Evolutionary conservation across 2,888 invertebrate genomes (phyloP).

Genomic region (Callosobruchus maculatus): DNA sequence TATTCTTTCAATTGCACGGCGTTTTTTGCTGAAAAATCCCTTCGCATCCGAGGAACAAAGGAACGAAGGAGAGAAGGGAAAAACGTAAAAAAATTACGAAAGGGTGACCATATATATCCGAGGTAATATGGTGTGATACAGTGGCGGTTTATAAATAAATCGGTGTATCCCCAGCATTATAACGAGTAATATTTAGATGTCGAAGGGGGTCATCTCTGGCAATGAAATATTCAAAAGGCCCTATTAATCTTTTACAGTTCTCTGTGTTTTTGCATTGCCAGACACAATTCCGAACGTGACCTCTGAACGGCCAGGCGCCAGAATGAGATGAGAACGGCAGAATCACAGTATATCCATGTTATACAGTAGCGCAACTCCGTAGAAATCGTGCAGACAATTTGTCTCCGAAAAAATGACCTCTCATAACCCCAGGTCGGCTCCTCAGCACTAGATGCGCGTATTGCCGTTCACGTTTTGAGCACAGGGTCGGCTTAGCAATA

Average conservation of each 20-base stretch:
- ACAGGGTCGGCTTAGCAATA: too few relatives aligned
- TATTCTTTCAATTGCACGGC: background rate
- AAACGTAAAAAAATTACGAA: constrained; percentile 10
- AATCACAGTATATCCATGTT: too few relatives aligned
- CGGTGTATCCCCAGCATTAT: constrained; percentile 31
- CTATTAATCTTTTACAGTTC: constrained; percentile 47
- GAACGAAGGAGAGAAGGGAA: constrained; percentile 8
- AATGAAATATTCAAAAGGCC: constrained; percentile 48
- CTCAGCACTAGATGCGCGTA: too few relatives aligned
- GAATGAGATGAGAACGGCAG: constrained; percentile 16
- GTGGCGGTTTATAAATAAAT: constrained; percentile 37
- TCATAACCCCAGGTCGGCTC: too few relatives aligned
- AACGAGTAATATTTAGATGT: constrained; percentile 40
- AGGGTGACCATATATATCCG: constrained; percentile 10
- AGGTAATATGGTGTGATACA: constrained; percentile 24
- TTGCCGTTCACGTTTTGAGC: too few relatives aligned
- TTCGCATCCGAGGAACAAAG: constrained; percentile 1
- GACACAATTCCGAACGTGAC: constrained; percentile 47
- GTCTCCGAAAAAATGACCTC: too few relatives aligned
- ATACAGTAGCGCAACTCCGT: too few relatives aligned
- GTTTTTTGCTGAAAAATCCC: background rate
- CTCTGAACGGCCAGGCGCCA: background rate
- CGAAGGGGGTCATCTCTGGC: constrained; percentile 40
- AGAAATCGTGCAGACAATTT: too few relatives aligned
- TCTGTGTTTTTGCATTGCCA: constrained; percentile 45